These are phyloP conservation scores for Imbricaverruca yamaguchii DNA, from an alignment of 2,888 invertebrate species.

Conservation along the genomic window DNA sequence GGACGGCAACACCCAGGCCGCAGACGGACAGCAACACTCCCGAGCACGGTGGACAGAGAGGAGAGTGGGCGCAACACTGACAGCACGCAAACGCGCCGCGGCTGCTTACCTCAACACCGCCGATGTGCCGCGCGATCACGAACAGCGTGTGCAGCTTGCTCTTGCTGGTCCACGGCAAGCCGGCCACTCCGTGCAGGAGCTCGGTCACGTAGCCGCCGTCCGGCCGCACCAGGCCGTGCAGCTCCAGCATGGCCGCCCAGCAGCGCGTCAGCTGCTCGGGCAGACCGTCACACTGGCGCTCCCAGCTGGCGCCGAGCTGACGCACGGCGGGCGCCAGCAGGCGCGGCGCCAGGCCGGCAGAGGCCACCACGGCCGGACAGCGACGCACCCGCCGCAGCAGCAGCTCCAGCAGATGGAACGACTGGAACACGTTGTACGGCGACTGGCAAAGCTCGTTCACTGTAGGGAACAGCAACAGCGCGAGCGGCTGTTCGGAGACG, in stretches of 20 bases:
- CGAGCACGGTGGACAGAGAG: too few relatives aligned
- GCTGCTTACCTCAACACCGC: background rate
- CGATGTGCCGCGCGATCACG: background rate
- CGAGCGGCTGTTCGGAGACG: background rate
- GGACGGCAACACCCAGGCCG: too few relatives aligned
- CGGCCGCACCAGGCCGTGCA: background rate
- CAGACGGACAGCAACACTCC: too few relatives aligned
- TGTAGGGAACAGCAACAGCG: background rate
- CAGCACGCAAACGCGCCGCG: too few relatives aligned
- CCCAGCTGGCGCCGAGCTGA: background rate
- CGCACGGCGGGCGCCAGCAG: background rate
- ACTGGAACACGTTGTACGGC: constrained; percentile 4
- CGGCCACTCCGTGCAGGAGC: background rate
- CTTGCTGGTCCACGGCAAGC: constrained; percentile 7
- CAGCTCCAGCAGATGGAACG: constrained; percentile 8
- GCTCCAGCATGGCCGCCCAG: background rate
- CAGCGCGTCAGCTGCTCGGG: constrained; percentile 15
- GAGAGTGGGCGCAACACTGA: too few relatives aligned
- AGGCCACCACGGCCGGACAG: background rate
- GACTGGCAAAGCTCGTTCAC: background rate
- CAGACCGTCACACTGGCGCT: constrained; percentile 9
- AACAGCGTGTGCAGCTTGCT: background rate
- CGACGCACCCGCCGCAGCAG: background rate
- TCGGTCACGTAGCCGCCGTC: background rate
- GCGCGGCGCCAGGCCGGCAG: background rate